phyloP scores from a whole-genome alignment of 2,113 vertebrate species.

The Atractosteus spatula region DNA sequence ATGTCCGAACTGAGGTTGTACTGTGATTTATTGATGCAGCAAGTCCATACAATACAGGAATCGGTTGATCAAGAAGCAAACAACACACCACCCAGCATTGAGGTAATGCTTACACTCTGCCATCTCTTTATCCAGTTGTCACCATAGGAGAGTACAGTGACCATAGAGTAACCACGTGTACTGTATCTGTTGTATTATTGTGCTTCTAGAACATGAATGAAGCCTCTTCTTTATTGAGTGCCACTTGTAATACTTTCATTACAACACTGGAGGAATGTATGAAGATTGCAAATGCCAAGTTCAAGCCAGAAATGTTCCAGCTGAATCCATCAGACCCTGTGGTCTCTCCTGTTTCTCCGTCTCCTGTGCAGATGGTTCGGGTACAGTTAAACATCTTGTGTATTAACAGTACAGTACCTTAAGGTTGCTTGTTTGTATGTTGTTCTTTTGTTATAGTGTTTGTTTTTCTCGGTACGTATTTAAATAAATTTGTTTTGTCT shows the following conservation, averaged over 20 bases:
- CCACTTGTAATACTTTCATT: slow-evolving; percentile 94
- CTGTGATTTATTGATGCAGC: slow-evolving; percentile 90
- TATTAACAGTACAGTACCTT: no score
- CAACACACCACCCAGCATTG: slow-evolving; percentile 61
- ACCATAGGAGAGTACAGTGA: neutral
- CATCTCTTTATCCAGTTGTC: no score
- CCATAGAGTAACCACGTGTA: no score
- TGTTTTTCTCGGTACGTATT: no score
- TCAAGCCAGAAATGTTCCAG: slow-evolving; percentile 85
- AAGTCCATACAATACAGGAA: slow-evolving; percentile 84
- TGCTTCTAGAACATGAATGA: slow-evolving; percentile 79
- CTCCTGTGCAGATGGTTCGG: slow-evolving; percentile 81
- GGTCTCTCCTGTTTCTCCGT: slow-evolving; percentile 80
- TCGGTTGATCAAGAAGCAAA: slow-evolving; percentile 71
- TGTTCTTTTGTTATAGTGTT: no score
- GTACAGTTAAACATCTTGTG: slow-evolving; percentile 23
- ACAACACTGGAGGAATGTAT: slow-evolving; percentile 95
- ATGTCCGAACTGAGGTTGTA: slow-evolving; percentile 97
- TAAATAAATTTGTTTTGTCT: no score
- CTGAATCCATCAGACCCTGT: slow-evolving; percentile 72
- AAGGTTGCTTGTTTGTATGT: no score
- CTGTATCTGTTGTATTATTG: neutral
- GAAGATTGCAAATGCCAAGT: slow-evolving; percentile 88
- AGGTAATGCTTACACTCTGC: slow-evolving; percentile 39
- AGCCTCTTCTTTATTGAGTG: slow-evolving; percentile 87